A percentile compares a stretch with the other conserved stretches of the same genome.
Conservation (phyloP, 2,888 invertebrate species). For the Scaptomyza parva region DNA sequence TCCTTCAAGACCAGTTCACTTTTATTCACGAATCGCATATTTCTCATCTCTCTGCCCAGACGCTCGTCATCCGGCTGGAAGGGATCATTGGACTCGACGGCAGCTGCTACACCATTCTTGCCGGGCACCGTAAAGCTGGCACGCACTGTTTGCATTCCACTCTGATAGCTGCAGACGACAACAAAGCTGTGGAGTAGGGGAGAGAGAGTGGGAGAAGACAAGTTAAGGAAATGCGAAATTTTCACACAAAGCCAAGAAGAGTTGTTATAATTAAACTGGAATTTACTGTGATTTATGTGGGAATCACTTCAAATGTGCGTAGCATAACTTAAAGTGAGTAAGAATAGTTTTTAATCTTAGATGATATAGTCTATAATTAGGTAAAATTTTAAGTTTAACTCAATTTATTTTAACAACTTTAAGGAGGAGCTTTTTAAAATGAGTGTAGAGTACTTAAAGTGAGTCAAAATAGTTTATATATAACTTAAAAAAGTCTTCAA, state of each 20-base stretch:
- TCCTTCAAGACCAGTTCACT: slow-evolving; percentile 82
- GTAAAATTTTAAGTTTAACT: too few relatives aligned
- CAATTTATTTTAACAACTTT: too few relatives aligned
- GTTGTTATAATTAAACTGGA: too few relatives aligned
- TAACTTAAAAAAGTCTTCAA: too few relatives aligned
- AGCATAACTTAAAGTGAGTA: background rate
- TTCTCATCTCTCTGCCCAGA: slow-evolving; percentile 79
- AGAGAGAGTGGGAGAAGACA: background rate
- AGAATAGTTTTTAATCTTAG: background rate
- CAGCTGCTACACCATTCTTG: slow-evolving; percentile 85
- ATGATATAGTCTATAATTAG: background rate
- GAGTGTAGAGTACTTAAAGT: too few relatives aligned
- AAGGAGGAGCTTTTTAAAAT: too few relatives aligned
- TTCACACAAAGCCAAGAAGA: background rate
- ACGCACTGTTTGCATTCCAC: slow-evolving; percentile 92
- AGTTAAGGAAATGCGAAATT: background rate
- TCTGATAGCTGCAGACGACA: slow-evolving; percentile 92
- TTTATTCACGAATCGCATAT: slow-evolving; percentile 84
- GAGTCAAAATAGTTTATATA: too few relatives aligned
- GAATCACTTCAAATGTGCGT: background rate
- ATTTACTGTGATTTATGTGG: background rate
- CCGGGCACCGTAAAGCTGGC: slow-evolving; percentile 91
- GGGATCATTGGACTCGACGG: slow-evolving; percentile 75
- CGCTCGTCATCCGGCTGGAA: slow-evolving; percentile 80
- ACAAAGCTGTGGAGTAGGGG: slow-evolving; percentile 87